Evolutionary conservation across 2,888 invertebrate species (phyloP).

Genomic region (Atrina japonica): DNA sequence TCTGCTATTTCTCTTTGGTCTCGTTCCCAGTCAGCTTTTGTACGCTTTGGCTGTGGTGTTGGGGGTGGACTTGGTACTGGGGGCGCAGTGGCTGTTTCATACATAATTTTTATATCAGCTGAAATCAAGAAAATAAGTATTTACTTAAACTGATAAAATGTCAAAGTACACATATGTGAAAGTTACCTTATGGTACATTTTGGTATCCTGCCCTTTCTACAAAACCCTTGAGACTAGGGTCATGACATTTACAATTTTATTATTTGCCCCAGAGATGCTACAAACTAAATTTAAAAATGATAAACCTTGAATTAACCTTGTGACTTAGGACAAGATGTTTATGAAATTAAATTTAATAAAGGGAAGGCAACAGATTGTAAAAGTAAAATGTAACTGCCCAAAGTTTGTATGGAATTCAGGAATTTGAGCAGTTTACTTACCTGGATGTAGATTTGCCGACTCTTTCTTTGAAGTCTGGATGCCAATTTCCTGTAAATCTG

Average conservation of each 20-base stretch:
- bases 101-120: constrained; percentile 72
- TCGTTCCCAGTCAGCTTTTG: constrained; percentile 76
- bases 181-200: not conserved
- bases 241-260: too few relatives aligned
- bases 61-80: constrained; percentile 73
- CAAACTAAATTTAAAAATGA: too few relatives aligned
- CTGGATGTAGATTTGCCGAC: constrained; percentile 42
- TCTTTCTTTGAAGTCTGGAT: constrained; percentile 20
- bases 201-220: too few relatives aligned
- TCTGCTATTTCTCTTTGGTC: constrained; percentile 73
- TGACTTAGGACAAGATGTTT: too few relatives aligned
- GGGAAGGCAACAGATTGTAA: too few relatives aligned
- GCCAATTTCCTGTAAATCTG: constrained; percentile 56
- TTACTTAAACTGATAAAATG: too few relatives aligned
- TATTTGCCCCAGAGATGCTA: too few relatives aligned
- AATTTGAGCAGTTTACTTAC: constrained; percentile 46
- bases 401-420: constrained; percentile 49
- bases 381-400: too few relatives aligned
- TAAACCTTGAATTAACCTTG: too few relatives aligned
- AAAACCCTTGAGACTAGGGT: too few relatives aligned
- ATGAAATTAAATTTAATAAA: too few relatives aligned
- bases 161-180: too few relatives aligned
- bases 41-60: constrained; percentile 74
- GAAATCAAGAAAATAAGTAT: constrained; percentile 5
- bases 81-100: constrained; percentile 75